Percentiles rank a stretch among this genome's conserved stretches.
phyloP scores from a whole-genome alignment of 2,113 vertebrate species.

The Thamnophis sirtalis region DNA sequence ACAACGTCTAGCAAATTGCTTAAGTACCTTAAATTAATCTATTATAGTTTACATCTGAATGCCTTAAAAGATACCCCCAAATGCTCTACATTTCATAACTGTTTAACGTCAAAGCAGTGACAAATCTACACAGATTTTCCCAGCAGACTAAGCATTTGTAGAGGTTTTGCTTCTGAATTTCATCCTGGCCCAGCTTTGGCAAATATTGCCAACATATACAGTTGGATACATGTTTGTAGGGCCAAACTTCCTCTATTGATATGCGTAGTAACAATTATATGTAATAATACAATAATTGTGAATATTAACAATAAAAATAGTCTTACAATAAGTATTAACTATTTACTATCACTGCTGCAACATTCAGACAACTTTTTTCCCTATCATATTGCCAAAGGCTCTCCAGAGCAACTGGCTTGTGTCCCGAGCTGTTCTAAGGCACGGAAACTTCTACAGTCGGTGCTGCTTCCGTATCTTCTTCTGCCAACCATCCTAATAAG shows the following conservation, averaged over 20 bases:
- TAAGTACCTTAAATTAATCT: conserved; percentile 43
- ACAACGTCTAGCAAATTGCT: conserved; percentile 33
- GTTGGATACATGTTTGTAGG: background rate
- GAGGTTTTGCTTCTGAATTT: conserved; percentile 48
- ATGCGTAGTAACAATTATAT: background rate
- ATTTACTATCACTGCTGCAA: background rate
- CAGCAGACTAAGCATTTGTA: conserved; percentile 34
- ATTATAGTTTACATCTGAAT: conserved; percentile 28
- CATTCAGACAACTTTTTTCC: background rate
- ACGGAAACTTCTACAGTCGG: background rate
- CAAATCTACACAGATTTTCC: conserved; percentile 38
- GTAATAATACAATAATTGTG: background rate
- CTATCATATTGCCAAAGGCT: background rate
- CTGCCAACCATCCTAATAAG: background rate
- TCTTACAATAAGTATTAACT: background rate
- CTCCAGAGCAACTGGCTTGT: background rate
- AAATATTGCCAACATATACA: background rate
- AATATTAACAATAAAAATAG: background rate
- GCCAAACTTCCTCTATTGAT: background rate
- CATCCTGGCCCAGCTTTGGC: background rate
- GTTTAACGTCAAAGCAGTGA: conserved; percentile 52
- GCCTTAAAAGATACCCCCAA: conserved; percentile 36
- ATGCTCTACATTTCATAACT: conserved; percentile 40
- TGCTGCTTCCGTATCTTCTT: background rate
- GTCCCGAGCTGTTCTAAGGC: background rate